These are phyloP conservation scores for Malurus elegans DNA, from an alignment of 2,113 vertebrate genomes.

Conservation along the genomic window DNA sequence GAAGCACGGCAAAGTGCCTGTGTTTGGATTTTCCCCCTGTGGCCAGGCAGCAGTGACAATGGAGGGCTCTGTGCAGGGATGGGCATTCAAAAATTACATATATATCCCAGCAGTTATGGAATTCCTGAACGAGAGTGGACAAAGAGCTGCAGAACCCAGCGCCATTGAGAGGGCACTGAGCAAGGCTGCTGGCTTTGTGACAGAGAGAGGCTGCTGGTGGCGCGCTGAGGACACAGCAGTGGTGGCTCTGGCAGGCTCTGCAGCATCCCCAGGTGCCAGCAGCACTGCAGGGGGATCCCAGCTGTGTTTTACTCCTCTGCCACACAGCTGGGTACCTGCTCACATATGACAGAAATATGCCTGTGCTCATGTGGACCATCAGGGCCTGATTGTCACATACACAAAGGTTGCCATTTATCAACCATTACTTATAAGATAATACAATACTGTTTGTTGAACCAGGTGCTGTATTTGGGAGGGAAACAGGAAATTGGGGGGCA, in stretches of 20 bases:
- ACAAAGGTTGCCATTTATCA: not conserved
- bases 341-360: not conserved
- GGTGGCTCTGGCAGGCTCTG: not conserved
- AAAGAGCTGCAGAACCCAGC: not conserved
- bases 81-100: not conserved
- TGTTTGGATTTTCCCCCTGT: not conserved
- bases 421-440: not conserved
- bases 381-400: not conserved
- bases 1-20: not conserved
- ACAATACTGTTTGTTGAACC: not conserved
- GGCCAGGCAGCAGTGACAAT: not conserved
- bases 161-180: not conserved
- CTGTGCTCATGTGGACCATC: accelerated
- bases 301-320: not conserved
- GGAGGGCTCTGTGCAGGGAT: not conserved
- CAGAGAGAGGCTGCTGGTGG: not conserved
- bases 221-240: accelerated
- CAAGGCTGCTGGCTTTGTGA: not conserved
- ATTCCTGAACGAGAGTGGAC: not conserved
- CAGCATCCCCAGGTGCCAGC: not conserved
- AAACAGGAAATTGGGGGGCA: not conserved
- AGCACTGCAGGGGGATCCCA: not conserved
- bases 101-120: not conserved
- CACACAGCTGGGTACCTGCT: accelerated
- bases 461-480: not conserved